A percentile compares a stretch with the other conserved stretches of the same genome.
These are phyloP conservation scores for Protophormia terraenovae DNA, from an alignment of 2,888 invertebrate species.

Conservation along the genomic window DNA sequence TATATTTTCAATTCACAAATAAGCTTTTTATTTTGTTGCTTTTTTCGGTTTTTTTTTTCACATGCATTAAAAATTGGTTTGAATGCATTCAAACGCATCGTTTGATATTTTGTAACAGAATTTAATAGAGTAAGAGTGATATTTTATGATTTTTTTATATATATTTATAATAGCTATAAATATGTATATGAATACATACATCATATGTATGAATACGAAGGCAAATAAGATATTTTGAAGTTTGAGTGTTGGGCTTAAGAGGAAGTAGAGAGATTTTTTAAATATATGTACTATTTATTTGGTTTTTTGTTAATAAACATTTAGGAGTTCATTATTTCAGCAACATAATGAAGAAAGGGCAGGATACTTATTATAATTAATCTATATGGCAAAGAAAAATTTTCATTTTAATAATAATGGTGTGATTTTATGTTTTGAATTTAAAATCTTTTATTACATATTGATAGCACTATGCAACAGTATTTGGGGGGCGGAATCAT, in stretches of 20 bases:
- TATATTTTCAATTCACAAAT: slow-evolving; percentile 39
- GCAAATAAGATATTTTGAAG: slow-evolving; percentile 9
- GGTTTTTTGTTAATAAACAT: slow-evolving; percentile 37
- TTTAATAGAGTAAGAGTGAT: slow-evolving; percentile 35
- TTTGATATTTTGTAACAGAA: slow-evolving; percentile 62
- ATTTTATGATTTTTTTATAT: not conserved
- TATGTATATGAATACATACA: not conserved
- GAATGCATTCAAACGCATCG: slow-evolving; percentile 70
- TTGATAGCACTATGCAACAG: no score
- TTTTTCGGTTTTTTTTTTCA: slow-evolving; percentile 32
- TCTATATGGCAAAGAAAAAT: not conserved
- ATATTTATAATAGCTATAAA: not conserved
- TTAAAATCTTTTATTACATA: not conserved
- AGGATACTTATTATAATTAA: slow-evolving; percentile 21
- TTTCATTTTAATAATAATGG: not conserved
- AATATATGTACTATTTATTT: slow-evolving; percentile 36
- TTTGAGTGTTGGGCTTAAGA: not conserved
- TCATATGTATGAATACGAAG: not conserved
- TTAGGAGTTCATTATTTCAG: slow-evolving; percentile 49
- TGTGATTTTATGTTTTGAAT: not conserved
- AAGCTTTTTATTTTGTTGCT: slow-evolving; percentile 44
- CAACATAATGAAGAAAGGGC: not conserved
- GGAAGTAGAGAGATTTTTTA: slow-evolving; percentile 32
- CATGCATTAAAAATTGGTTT: slow-evolving; percentile 62
- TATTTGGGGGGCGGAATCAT: no score